phyloP scores from a whole-genome alignment of 2,797 vertebrate species.

The Gobionotothen gibberifrons region DNA sequence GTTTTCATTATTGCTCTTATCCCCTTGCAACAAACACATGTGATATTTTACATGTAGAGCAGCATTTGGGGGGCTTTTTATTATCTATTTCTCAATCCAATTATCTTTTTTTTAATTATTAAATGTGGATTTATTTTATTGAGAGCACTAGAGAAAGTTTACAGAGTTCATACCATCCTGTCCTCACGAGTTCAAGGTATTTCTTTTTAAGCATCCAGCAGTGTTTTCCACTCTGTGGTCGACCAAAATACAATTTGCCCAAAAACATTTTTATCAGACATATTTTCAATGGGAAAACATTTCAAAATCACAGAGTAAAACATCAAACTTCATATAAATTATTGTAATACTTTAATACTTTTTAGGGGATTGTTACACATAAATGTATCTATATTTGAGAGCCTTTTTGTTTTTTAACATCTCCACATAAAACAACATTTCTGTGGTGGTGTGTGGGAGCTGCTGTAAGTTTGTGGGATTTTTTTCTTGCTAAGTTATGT shows the following conservation, averaged over 20 bases:
- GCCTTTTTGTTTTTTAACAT: constrained; percentile 1
- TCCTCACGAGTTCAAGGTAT: constrained; percentile 34
- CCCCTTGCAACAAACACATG: neutral
- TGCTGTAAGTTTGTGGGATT: constrained; percentile 9
- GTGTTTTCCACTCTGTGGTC: constrained; percentile 36
- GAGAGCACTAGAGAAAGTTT: constrained; percentile 19
- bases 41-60: neutral
- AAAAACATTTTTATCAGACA: constrained; percentile 18
- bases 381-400: no score
- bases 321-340: neutral
- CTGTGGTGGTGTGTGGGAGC: constrained; percentile 24
- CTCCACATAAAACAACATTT: constrained; percentile 21
- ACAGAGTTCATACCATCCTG: constrained; percentile 11
- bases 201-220: constrained; percentile 19
- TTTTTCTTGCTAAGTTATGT: constrained; percentile 5
- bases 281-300: constrained; percentile 16
- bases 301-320: no score
- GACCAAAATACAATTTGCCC: constrained; percentile 12
- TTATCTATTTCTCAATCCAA: neutral
- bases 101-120: neutral
- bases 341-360: neutral
- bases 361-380: no score
- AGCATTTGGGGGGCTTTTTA: neutral
- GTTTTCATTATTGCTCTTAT: neutral
- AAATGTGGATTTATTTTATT: constrained; percentile 12